Conservation (phyloP, 2,113 vertebrate species). For the Lampris megalopsis region DNA sequence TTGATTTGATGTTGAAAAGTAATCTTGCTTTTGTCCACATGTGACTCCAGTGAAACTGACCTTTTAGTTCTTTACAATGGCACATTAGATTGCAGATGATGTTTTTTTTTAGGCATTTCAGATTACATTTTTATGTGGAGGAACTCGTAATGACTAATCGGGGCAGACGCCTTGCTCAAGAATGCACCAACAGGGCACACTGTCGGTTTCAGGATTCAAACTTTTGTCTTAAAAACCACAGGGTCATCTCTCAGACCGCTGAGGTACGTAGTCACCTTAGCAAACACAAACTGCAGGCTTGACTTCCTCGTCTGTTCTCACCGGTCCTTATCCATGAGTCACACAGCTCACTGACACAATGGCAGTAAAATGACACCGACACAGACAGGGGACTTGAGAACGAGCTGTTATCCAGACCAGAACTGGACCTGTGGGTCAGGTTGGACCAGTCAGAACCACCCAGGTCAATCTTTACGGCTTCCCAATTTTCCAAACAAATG, state of each 20-base stretch:
- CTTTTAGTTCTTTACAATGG: too few relatives aligned
- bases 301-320: too few relatives aligned
- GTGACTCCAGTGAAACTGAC: neutral
- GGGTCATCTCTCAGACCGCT: too few relatives aligned
- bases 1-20: neutral
- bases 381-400: neutral
- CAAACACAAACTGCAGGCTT: too few relatives aligned
- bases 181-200: neutral
- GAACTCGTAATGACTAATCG: neutral
- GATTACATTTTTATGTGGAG: neutral
- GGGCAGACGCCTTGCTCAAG: neutral
- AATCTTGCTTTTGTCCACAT: neutral
- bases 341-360: slow-evolving; percentile 12
- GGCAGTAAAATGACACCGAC: slow-evolving; percentile 1
- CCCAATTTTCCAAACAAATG: neutral
- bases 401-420: neutral
- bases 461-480: neutral
- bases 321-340: neutral
- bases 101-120: neutral
- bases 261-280: too few relatives aligned
- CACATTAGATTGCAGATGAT: neutral
- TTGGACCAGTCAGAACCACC: neutral
- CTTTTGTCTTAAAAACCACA: too few relatives aligned
- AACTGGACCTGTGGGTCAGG: neutral
- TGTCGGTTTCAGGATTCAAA: too few relatives aligned